These are phyloP conservation scores for Mizuhopecten yessoensis DNA, from an alignment of 1,140 invertebrate genomes.

Conservation along the genomic window DNA sequence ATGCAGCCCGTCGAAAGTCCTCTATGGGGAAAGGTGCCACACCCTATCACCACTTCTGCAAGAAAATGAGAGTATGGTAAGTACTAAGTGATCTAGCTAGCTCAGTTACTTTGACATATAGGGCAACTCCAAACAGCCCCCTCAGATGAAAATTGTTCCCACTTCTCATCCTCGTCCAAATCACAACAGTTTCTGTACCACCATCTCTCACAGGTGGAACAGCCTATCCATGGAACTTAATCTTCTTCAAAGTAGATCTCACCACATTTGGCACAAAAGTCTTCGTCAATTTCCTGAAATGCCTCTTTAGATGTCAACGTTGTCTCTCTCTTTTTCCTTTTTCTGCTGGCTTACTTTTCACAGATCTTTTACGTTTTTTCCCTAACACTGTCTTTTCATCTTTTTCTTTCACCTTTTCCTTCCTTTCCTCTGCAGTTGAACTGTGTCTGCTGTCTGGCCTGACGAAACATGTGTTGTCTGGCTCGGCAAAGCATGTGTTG, in stretches of 20 bases:
- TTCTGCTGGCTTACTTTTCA: too few species aligned
- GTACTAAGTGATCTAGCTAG: too few species aligned
- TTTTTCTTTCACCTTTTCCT: too few species aligned
- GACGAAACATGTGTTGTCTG: too few species aligned
- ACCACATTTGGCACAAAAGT: not conserved
- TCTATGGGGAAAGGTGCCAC: not conserved
- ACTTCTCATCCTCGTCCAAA: conserved; percentile 33
- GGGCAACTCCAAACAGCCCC: conserved; percentile 45
- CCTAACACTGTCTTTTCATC: too few species aligned
- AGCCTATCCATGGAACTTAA: conserved; percentile 45
- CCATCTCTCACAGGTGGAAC: conserved; percentile 51
- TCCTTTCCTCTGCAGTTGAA: too few species aligned
- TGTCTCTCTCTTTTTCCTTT: not conserved
- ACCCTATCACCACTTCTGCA: not conserved
- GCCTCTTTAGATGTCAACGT: not conserved
- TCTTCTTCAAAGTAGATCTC: conserved; percentile 24
- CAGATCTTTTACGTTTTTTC: too few species aligned
- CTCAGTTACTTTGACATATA: conserved; percentile 32
- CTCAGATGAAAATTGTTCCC: conserved; percentile 22
- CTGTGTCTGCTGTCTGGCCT: too few species aligned
- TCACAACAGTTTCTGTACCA: conserved; percentile 43
- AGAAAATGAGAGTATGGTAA: not conserved
- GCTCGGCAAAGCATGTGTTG: too few species aligned
- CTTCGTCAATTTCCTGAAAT: not conserved
- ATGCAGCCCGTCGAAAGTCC: not conserved